Evolutionary conservation across 2,888 invertebrate species (phyloP).

Genomic region (Andrena fulva): DNA sequence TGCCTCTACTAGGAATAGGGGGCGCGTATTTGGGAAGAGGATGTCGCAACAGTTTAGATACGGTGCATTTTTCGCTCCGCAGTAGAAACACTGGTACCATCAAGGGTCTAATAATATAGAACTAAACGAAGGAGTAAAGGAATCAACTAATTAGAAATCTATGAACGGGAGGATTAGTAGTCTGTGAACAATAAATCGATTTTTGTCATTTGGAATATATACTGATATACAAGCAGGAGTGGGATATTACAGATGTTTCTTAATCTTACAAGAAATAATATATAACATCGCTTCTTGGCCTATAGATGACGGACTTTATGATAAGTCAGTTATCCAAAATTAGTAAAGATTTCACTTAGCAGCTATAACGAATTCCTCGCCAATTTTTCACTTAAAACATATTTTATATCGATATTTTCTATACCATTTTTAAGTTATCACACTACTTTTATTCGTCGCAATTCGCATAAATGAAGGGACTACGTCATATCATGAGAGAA

Average conservation of each 20-base stretch:
- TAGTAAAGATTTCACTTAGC: conserved; percentile 19
- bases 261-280: conserved; percentile 5
- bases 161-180: neutral
- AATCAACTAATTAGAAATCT: too few relatives aligned
- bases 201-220: conserved; percentile 12
- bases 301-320: conserved; percentile 16
- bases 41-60: conserved; percentile 18
- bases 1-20: neutral
- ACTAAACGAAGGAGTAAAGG: neutral
- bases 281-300: conserved; percentile 4
- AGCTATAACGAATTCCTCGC: conserved; percentile 24
- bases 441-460: conserved; percentile 25
- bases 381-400: conserved; percentile 25
- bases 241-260: conserved; percentile 14
- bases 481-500: conserved; percentile 2
- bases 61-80: conserved; percentile 34
- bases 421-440: conserved; percentile 34
- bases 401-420: conserved; percentile 27
- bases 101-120: conserved; percentile 5
- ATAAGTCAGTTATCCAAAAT: conserved; percentile 13
- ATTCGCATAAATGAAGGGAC: conserved; percentile 11
- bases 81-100: conserved; percentile 15
- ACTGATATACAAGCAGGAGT: conserved; percentile 16
- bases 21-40: neutral
- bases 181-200: conserved; percentile 1